Base-by-base conservation (phyloP, 1,140 invertebrate genomes). In the Drosophila pandora region DNA sequence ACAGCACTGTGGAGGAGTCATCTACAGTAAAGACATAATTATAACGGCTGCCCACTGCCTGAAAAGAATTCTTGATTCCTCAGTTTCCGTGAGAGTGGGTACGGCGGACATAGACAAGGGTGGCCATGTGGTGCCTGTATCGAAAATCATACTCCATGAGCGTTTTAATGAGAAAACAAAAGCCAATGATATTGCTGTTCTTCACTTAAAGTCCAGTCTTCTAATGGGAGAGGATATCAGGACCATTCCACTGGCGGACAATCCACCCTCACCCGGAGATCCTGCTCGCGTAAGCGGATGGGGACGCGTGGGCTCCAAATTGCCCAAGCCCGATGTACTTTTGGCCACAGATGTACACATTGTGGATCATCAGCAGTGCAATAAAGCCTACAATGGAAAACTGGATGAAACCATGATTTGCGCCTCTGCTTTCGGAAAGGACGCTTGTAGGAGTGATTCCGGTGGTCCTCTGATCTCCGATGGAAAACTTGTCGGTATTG, bases 401-500 rank as follows among this genome's bases (percentile, higher is more conserved):
- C 17, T 10, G 1, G 34, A 6, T n/a, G 6, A 60, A 0, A 22
- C 22, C 2, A 92, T 92, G 92, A 55, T 93, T 10, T 93, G 93
- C 69, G 92, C 91, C 5, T 78, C 12, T 21, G 34, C 9, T 23
- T 3, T 76, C 0, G 9, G 12, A 0, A 54, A 37, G 3, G 23
- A 28, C 17, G 8, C 49, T 3, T 84, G 77, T 32, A 0, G n/a
- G n/a, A 57, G 55, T 0, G 93, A 93, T 57, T 92, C 92, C 0
- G 93, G 93, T 12, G 92, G 93, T 6, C 92, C 92, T 7, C 72
- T 93, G 25, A 72, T 92, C 9, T 30, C 59, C 8, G 47, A 79
- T 23, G 65, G 68, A 3, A 49, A 53, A 1, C 64, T 92, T 5
- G 77, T 92, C 30, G 95, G 95, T 41, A 82, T 95, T 13, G 93